Conservation (phyloP, 1,140 invertebrate species). For the Platorchestia sp. region DNA sequence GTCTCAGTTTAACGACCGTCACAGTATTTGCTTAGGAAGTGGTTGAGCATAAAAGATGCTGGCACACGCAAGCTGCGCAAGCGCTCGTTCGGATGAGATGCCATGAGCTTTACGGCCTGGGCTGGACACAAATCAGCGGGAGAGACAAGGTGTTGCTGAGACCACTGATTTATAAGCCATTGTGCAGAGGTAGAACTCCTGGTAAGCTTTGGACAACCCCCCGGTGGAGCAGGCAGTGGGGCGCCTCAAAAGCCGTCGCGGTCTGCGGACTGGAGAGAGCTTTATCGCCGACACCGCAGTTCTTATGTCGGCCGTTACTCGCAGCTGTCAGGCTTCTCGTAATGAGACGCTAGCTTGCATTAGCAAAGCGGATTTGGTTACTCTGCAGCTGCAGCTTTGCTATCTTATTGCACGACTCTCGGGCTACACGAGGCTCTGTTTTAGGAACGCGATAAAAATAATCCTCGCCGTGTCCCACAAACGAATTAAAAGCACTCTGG, state of each 20-base stretch:
- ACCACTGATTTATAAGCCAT: slow-evolving; percentile 52
- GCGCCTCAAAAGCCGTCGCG: slow-evolving; percentile 43
- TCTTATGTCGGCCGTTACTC: slow-evolving; percentile 47
- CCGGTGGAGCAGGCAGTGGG: slow-evolving; percentile 1
- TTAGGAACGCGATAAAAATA: slow-evolving; percentile 9
- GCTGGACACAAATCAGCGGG: slow-evolving; percentile 46
- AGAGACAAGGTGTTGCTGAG: slow-evolving; percentile 51
- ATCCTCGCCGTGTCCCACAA: neutral
- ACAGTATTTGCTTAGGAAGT: slow-evolving; percentile 27
- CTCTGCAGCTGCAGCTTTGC: slow-evolving; percentile 41
- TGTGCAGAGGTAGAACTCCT: slow-evolving; percentile 47
- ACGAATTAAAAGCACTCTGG: slow-evolving; percentile 7
- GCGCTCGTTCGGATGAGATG: slow-evolving; percentile 40
- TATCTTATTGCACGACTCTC: slow-evolving; percentile 27
- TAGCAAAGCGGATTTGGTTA: slow-evolving; percentile 45
- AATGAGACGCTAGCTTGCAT: slow-evolving; percentile 40
- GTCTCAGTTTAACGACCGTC: neutral
- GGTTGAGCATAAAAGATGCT: slow-evolving; percentile 13
- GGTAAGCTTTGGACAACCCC: slow-evolving; percentile 54
- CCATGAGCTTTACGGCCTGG: slow-evolving; percentile 38
- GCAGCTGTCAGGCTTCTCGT: slow-evolving; percentile 1
- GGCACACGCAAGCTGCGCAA: slow-evolving; percentile 26
- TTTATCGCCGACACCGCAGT: slow-evolving; percentile 48
- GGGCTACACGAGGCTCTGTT: neutral
- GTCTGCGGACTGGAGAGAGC: slow-evolving; percentile 44